phyloP scores from a whole-genome alignment of 2,888 invertebrate species.

The Hermaeophaga mercurialis region DNA sequence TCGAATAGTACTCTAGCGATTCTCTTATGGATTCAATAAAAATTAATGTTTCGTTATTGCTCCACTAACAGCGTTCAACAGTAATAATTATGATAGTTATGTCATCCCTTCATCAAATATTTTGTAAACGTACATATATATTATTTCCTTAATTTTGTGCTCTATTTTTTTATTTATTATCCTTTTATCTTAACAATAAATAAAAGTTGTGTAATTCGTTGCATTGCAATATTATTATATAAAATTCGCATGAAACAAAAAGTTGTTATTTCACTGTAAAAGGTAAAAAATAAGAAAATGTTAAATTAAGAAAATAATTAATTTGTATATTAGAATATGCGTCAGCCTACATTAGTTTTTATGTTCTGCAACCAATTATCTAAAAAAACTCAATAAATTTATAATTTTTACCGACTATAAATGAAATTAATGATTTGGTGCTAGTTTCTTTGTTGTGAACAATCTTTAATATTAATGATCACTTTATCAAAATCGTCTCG shows the following conservation, averaged over 20 bases:
- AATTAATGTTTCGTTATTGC: constrained; percentile 8
- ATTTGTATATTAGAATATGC: too few species aligned
- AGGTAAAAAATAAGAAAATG: neutral
- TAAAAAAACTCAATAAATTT: too few species aligned
- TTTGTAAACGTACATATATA: neutral
- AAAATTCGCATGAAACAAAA: neutral
- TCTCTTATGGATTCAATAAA: neutral
- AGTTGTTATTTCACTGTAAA: neutral
- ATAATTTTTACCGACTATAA: too few species aligned
- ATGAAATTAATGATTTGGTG: too few species aligned
- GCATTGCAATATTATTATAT: neutral
- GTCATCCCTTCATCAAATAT: constrained; percentile 7
- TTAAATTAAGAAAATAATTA: too few species aligned
- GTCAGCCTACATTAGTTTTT: too few species aligned
- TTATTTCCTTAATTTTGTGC: constrained; percentile 10
- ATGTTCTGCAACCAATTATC: too few species aligned
- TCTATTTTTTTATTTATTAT: constrained; percentile 1
- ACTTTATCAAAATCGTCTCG: too few species aligned
- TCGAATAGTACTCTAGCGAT: too few species aligned
- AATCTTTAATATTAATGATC: too few species aligned
- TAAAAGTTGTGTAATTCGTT: neutral
- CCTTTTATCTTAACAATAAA: neutral
- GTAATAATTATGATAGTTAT: constrained; percentile 5
- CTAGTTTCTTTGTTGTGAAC: too few species aligned
- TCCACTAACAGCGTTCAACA: constrained; percentile 5